Percentiles rank a stretch among this genome's conserved stretches.
Conservation (phyloP, 2,113 vertebrate genomes). For the Tricholaema leucomelas region DNA sequence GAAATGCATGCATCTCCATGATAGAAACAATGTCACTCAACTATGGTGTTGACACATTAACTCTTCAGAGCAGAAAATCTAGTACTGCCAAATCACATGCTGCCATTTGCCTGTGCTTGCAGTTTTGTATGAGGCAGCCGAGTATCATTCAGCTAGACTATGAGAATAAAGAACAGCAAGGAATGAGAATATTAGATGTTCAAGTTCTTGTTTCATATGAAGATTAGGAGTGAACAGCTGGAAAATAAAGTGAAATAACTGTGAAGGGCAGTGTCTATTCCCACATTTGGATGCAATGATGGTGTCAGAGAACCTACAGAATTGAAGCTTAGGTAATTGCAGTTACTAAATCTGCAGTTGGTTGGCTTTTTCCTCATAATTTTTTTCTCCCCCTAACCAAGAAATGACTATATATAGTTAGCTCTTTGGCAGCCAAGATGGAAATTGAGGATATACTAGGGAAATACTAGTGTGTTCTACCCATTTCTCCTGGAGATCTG, state of each 20-base stretch:
- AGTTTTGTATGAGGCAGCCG: not conserved
- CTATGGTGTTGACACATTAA: not conserved
- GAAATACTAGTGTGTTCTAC: not conserved
- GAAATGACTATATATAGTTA: not conserved
- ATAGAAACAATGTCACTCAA: not conserved
- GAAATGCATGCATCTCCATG: not conserved
- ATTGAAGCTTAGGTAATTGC: not conserved
- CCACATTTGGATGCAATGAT: not conserved
- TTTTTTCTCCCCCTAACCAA: not conserved
- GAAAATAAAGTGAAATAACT: not conserved
- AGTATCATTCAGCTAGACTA: not conserved
- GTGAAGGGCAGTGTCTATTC: not conserved
- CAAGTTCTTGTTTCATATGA: not conserved
- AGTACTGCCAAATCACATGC: not conserved
- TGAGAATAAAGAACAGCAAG: not conserved
- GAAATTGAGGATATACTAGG: not conserved
- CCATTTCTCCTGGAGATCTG: not conserved
- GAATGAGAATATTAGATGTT: not conserved
- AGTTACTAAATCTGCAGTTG: not conserved
- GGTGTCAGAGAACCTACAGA: not conserved
- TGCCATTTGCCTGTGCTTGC: not conserved
- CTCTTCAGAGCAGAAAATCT: not conserved
- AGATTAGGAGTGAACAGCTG: accelerated
- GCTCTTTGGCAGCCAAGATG: not conserved
- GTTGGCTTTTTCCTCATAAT: accelerated